These are phyloP conservation scores for Drosophila punjabiensis DNA, from an alignment of 1,140 invertebrate genomes.

Conservation along the genomic window DNA sequence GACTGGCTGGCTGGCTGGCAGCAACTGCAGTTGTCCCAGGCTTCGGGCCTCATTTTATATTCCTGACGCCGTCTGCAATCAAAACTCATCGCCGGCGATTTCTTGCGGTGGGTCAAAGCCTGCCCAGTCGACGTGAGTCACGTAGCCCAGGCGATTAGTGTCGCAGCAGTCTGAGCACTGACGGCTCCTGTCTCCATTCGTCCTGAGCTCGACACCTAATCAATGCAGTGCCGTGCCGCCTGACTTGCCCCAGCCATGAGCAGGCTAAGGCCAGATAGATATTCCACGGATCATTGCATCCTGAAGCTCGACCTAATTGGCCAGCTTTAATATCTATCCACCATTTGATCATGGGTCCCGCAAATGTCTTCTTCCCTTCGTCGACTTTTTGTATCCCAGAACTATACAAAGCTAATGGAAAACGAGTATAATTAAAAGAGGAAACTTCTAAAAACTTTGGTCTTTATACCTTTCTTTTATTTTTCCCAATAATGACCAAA, in stretches of 20 bases:
- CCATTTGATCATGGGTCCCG: not conserved
- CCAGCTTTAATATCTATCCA: slow-evolving; percentile 5
- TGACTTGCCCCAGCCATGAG: not conserved
- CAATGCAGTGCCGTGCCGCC: not conserved
- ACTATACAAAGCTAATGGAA: slow-evolving; percentile 23
- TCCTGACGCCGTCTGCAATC: slow-evolving; percentile 62
- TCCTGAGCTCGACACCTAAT: slow-evolving; percentile 16
- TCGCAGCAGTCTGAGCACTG: slow-evolving; percentile 1
- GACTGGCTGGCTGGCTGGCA: slow-evolving; percentile 59
- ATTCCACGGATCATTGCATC: slow-evolving; percentile 3
- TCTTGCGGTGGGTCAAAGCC: slow-evolving; percentile 37
- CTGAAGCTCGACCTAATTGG: not conserved
- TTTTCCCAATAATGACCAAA: slow-evolving; percentile 60
- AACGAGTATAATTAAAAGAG: slow-evolving; percentile 74
- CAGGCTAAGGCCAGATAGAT: not conserved
- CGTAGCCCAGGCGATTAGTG: slow-evolving; percentile 50
- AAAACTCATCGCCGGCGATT: slow-evolving; percentile 71
- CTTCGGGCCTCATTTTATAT: slow-evolving; percentile 70
- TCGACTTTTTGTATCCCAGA: slow-evolving; percentile 10
- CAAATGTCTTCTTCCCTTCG: not conserved
- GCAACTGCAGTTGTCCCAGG: slow-evolving; percentile 54
- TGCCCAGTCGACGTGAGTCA: slow-evolving; percentile 46
- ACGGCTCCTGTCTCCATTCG: slow-evolving; percentile 19
- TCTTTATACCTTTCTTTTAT: slow-evolving; percentile 55
- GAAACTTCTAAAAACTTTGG: slow-evolving; percentile 77